These are phyloP conservation scores for Carabus problematicus DNA, from an alignment of 2,888 invertebrate genomes.

Conservation along the genomic window DNA sequence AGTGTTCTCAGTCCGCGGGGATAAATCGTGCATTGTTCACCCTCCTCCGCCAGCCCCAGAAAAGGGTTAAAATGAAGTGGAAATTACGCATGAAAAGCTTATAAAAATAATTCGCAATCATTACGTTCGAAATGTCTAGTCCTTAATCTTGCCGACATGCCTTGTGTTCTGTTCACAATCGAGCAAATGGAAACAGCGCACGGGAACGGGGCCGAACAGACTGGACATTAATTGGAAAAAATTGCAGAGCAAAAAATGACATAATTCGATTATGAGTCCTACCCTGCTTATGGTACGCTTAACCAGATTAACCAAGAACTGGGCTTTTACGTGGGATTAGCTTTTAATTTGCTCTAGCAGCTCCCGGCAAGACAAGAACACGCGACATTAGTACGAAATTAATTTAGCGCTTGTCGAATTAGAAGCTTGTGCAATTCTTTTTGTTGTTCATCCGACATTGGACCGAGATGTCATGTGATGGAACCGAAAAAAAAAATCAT, in stretches of 20 bases:
- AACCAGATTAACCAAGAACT: slow-evolving; percentile 42
- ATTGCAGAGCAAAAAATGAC: slow-evolving; percentile 38
- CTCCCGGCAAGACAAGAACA: slow-evolving; percentile 15
- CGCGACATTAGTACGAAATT: neutral
- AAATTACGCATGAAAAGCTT: slow-evolving; percentile 43
- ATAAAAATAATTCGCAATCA: slow-evolving; percentile 40
- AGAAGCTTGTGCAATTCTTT: no score
- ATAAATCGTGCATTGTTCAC: slow-evolving; percentile 42
- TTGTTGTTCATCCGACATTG: no score
- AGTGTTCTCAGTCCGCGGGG: slow-evolving; percentile 40
- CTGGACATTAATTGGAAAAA: slow-evolving; percentile 41
- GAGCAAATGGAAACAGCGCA: no score
- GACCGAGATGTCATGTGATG: no score
- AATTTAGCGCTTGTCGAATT: neutral
- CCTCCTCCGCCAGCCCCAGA: no score
- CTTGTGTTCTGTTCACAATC: no score
- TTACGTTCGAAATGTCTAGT: slow-evolving; percentile 28
- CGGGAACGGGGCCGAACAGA: neutral
- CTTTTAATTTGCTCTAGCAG: slow-evolving; percentile 42
- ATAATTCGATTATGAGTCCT: slow-evolving; percentile 33
- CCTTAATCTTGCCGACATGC: slow-evolving; percentile 18
- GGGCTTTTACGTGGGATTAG: slow-evolving; percentile 39
- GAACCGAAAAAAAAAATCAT: no score
- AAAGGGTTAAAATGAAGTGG: slow-evolving; percentile 43
- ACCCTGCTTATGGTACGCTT: slow-evolving; percentile 32